Base-by-base conservation (phyloP, 2,797 vertebrate species). In the Falco novaeseelandiae region DNA sequence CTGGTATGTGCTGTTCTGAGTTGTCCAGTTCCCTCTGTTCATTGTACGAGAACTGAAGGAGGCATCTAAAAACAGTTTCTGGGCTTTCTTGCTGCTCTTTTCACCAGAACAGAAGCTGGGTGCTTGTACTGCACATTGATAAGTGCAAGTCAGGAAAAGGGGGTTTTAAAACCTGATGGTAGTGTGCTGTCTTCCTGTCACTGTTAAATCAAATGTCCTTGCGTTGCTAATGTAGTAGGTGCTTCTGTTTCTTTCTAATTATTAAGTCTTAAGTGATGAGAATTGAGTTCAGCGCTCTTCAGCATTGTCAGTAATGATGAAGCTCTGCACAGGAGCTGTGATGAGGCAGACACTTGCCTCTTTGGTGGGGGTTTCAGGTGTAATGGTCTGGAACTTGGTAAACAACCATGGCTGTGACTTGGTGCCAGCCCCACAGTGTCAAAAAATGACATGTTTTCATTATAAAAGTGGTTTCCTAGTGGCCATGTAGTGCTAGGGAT, bases 11-110 rank as follows among this genome's bases (percentile, higher is more conserved):
- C 14, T 63, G 13, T 78, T 82, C 8, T 57, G 36, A 38, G 36
- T 61, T 76, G n/a, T 16, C 17, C 61, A 46, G 14, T 65, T 57
- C 36, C 11, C 27, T 55, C 44, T 59, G 5, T 27, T 30, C 1
- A 0, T 80, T 0, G 0, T 23, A 30, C 0, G 1, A 27, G 30
- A 62, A 14, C 11, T 67, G 27, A 40, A 51, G 30, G 13, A 78
- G 14, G 18, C 12, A 48, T n/a, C 13, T 44, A 44, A 74, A 81
- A 83, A 3, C 10, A 32, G 6, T 52, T 67, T 40, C 40, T 78
- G n/a, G 17, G 30, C 4, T 51, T 65, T 78, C 34, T 58, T 51
- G 8, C 23, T 48, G 4, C 73, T 54, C 9, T 57, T 79, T 69
- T 70, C 14, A 19, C 5, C 0, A 1, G 10, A 16, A 48, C n/a